A percentile compares a stretch with the other conserved stretches of the same genome.
Evolutionary conservation across 2,888 invertebrate genomes (phyloP).

Genomic region (Leptinotarsa haldemani): DNA sequence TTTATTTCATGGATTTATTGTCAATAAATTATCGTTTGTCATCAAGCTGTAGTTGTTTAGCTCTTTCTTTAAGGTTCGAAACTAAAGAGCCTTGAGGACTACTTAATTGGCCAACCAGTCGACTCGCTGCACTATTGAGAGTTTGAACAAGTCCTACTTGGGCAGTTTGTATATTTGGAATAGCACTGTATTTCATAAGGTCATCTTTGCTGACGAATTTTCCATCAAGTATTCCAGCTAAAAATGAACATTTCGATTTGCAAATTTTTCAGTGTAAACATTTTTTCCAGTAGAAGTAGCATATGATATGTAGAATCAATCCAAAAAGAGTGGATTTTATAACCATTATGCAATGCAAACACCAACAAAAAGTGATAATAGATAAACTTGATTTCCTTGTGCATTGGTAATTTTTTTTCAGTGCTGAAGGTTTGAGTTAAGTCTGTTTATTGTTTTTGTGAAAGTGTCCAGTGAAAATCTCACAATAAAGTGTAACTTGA

Average conservation of each 20-base stretch:
- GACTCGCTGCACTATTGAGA: slow-evolving; percentile 74
- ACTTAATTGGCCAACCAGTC: slow-evolving; percentile 75
- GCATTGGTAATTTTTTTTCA: too few species aligned
- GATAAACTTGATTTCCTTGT: too few species aligned
- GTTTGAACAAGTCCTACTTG: slow-evolving; percentile 78
- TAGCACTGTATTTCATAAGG: slow-evolving; percentile 73
- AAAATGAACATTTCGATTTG: not conserved
- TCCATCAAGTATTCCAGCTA: slow-evolving; percentile 81
- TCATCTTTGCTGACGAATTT: slow-evolving; percentile 77
- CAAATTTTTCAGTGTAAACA: not conserved
- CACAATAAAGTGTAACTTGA: too few species aligned
- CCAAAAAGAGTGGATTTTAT: too few species aligned
- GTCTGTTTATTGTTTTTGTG: too few species aligned
- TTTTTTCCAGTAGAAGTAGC: too few species aligned
- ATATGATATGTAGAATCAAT: too few species aligned
- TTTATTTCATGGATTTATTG: slow-evolving; percentile 27
- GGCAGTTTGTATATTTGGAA: slow-evolving; percentile 75
- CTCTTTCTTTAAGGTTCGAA: slow-evolving; percentile 74
- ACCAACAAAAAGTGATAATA: too few species aligned
- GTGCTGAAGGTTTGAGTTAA: too few species aligned
- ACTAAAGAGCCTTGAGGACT: slow-evolving; percentile 77
- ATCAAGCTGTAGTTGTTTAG: slow-evolving; percentile 59
- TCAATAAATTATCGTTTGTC: slow-evolving; percentile 40
- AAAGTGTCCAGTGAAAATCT: too few species aligned
- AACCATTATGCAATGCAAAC: too few species aligned